A percentile compares a stretch with the other conserved stretches of the same genome.
Evolutionary conservation across 2,113 vertebrate species (phyloP).

Genomic region (Electrona antarctica): DNA sequence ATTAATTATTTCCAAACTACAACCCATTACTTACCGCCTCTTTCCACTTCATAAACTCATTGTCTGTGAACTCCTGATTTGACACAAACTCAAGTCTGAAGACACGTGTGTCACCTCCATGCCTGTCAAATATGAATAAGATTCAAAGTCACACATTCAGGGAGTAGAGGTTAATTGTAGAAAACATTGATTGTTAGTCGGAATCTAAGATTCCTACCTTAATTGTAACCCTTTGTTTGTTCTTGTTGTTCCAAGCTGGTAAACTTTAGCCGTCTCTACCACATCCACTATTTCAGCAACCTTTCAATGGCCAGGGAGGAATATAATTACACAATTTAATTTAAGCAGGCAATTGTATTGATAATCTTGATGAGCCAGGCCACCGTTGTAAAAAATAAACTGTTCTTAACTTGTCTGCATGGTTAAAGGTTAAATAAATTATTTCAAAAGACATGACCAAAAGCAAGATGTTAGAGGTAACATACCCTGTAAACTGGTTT

Average conservation of each 20-base stretch:
- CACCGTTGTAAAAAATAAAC: no score
- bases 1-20: neutral
- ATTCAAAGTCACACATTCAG: neutral
- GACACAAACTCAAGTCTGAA: conserved; percentile 98
- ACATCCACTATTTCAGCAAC: conserved; percentile 98
- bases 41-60: conserved; percentile 99
- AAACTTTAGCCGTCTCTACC: conserved; percentile 96
- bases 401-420: no score
- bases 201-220: conserved; percentile 73
- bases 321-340: neutral
- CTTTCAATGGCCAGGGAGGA: conserved; percentile 64
- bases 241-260: conserved; percentile 94
- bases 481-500: conserved; percentile 96
- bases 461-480: no score
- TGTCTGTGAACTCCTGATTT: conserved; percentile 98
- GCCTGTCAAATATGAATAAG: conserved; percentile 75
- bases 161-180: neutral
- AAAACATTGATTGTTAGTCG: neutral
- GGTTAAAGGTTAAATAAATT: no score
- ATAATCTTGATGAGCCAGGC: neutral
- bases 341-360: neutral
- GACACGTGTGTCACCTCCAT: conserved; percentile 93
- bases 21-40: conserved; percentile 87
- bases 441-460: no score
- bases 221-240: conserved; percentile 98